Conservation (phyloP, 2,797 vertebrate genomes). For the Phrynocephalus guinanensis region DNA sequence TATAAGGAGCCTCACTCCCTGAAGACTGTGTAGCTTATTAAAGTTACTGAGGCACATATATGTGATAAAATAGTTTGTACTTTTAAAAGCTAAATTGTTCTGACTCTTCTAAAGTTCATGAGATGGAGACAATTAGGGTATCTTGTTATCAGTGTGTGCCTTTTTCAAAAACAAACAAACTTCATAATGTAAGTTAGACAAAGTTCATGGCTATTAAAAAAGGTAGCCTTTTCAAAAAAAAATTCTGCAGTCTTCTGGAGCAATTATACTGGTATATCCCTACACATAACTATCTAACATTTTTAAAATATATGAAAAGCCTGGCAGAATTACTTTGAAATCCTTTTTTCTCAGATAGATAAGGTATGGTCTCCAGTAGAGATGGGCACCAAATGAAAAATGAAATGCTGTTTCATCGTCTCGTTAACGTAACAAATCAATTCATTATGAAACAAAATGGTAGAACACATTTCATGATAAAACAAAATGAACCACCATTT, state of each 20-base stretch:
- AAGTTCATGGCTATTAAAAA: constrained; percentile 42
- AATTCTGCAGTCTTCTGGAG: not conserved
- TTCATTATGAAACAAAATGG: too few species aligned
- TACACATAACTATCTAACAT: too few species aligned
- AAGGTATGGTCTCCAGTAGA: too few species aligned
- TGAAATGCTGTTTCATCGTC: too few species aligned
- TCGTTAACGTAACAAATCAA: too few species aligned
- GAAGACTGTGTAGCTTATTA: constrained; percentile 94
- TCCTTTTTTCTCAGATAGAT: too few species aligned
- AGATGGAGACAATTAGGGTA: constrained; percentile 87
- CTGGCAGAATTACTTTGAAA: too few species aligned
- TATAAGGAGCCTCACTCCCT: constrained; percentile 87
- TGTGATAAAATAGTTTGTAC: constrained; percentile 91
- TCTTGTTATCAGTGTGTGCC: constrained; percentile 82
- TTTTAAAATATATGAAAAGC: too few species aligned
- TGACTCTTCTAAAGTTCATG: constrained; percentile 80
- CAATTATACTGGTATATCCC: too few species aligned
- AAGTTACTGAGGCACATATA: constrained; percentile 87
- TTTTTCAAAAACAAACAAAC: constrained; percentile 67
- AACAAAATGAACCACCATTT: too few species aligned
- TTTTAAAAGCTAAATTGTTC: constrained; percentile 83
- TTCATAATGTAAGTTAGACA: constrained; percentile 67
- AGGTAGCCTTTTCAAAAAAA: constrained; percentile 15
- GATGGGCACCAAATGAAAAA: too few species aligned
- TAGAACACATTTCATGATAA: too few species aligned